Evolutionary conservation across 2,113 vertebrate genomes (phyloP), one percentile per base, ranked within the genome.

Genomic region (Prunella himalayana): DNA sequence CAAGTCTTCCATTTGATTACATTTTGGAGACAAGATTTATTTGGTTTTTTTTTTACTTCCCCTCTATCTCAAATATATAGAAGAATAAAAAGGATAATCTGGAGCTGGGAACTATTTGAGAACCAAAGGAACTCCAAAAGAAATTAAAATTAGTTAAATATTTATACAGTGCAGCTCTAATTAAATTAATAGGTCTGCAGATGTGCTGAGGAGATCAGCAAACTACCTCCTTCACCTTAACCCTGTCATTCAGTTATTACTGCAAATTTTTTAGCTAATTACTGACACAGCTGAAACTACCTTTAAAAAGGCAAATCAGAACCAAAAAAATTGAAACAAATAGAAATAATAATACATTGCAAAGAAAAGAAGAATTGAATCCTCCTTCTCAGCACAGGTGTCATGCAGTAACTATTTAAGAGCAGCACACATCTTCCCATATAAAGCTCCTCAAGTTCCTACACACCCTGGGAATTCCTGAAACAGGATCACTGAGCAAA

Each of bases 141-240:
- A 97, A 96, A 96, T 91, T 82, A 71, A 94, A 96, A 83, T 57
- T 0, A 95, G 56, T 97, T 97, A 92, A 97, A 90, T 96, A 97
- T 97, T 97, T 97, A 95, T 93, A 96, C 49, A 97, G 65, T 44
- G 22, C 49, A 92, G 39, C 47, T 94, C 79, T 97, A 97, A 98
- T 97, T 97, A 97, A 98, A 97, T 97, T 94, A 97, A 83, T 45
- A 87, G 60, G 47, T 27, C 81, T 77, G 63, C 12, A 49, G 86
- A 93, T 92, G 76, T 75, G 51, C 88, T 86, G 45, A 50, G 65
- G 53, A 86, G 85, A 93, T 88, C 42, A 92, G 35, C 49, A 90
- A 66, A 61, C 33, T 56, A 35, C 45, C 44, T 93, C 45, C 75
- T 80, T 93, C 65, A 63, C 80, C 31, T 64, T 41, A 88, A 79